phyloP scores from a whole-genome alignment of 1,140 invertebrate genomes.

The Neoseiulus cucumeris region DNA sequence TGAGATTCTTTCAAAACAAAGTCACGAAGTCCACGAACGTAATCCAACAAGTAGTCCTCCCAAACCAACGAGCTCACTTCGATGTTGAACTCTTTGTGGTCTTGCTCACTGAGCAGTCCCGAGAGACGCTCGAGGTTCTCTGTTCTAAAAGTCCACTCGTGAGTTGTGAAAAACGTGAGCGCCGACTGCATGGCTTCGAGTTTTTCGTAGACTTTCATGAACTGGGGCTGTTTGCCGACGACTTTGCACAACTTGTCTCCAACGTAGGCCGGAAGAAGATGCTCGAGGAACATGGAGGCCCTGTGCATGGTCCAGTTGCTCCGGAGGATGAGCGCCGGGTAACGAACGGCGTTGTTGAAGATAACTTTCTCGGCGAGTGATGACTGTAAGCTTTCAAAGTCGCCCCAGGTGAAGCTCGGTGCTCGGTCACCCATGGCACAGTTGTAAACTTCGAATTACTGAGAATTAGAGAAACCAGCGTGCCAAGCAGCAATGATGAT shows the following conservation, averaged over 20 bases:
- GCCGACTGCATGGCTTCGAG: neutral
- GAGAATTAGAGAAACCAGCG: constrained; percentile 18
- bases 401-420: neutral
- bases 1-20: neutral
- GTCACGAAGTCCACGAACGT: neutral
- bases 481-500: constrained; percentile 23
- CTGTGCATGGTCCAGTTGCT: neutral
- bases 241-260: neutral
- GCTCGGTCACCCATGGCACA: neutral
- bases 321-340: neutral
- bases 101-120: neutral
- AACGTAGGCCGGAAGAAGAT: neutral
- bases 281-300: neutral
- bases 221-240: neutral
- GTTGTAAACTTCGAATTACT: neutral
- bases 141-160: neutral
- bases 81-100: neutral
- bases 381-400: neutral
- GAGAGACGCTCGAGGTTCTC: neutral
- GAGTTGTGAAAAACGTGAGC: neutral
- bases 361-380: neutral
- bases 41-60: neutral
- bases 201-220: neutral
- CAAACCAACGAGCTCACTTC: neutral
- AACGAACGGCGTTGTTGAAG: neutral